phyloP scores from a whole-genome alignment of 1,140 invertebrate species.

The Dufourea novaeangliae region DNA sequence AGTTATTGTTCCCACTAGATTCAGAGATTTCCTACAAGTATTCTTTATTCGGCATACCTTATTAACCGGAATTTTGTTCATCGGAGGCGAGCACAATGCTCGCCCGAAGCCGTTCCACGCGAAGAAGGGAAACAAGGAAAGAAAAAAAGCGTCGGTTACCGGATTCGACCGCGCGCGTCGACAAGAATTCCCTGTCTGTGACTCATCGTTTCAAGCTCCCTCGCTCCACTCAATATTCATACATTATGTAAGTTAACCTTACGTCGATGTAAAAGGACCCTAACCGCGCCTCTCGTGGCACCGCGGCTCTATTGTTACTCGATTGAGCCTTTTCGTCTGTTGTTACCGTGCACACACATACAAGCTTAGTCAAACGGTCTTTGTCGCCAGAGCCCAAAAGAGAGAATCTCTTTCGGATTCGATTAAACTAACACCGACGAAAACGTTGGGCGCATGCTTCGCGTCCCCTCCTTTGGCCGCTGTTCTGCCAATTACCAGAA shows the following conservation, averaged over 20 bases:
- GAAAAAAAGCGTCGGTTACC: conserved; percentile 12
- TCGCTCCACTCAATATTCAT: conserved; percentile 39
- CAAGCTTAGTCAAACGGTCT: conserved; percentile 25
- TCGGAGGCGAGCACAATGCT: not conserved
- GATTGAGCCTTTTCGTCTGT: conserved; percentile 40
- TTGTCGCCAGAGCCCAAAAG: conserved; percentile 20
- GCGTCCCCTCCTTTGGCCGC: not conserved
- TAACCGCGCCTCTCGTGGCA: conserved; percentile 29
- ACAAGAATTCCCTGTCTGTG: conserved; percentile 34
- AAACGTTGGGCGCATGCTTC: not conserved
- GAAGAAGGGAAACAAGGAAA: not conserved
- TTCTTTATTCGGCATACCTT: too few species aligned
- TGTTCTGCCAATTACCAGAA: conserved; percentile 40
- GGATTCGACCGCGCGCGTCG: conserved; percentile 5
- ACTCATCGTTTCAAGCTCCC: conserved; percentile 34
- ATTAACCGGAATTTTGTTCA: too few species aligned
- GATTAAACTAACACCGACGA: conserved; percentile 33
- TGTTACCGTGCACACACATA: too few species aligned
- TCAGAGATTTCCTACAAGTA: too few species aligned
- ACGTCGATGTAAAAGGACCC: conserved; percentile 41
- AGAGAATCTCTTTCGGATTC: conserved; percentile 34
- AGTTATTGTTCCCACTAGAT: too few species aligned
- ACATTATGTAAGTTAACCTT: conserved; percentile 55
- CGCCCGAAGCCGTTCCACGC: not conserved
- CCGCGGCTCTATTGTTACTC: conserved; percentile 40